Conservation (phyloP, 2,113 vertebrate genomes). For the Bubo blakistoni region DNA sequence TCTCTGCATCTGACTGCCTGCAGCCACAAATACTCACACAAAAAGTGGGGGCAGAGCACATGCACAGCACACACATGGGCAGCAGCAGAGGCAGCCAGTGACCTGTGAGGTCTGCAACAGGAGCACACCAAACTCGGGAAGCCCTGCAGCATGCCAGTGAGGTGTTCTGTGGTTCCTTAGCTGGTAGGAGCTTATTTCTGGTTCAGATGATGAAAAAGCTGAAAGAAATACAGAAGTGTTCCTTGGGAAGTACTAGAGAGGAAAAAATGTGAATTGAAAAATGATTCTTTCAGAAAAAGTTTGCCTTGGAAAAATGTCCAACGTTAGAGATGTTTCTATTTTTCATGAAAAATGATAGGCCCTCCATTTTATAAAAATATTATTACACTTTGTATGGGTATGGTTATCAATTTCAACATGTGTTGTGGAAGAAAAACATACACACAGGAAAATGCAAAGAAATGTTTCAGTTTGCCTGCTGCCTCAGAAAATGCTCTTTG, state of each 20-base stretch:
- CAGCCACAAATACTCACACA: background rate
- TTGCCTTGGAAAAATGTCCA: background rate
- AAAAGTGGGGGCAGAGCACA: background rate
- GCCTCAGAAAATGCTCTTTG: background rate
- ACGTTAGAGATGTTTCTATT: background rate
- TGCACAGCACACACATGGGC: accelerated
- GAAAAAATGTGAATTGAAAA: background rate
- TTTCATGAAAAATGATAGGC: background rate
- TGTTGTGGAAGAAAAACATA: background rate
- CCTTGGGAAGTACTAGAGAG: background rate
- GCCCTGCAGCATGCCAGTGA: too few relatives aligned
- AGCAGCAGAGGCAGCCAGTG: background rate
- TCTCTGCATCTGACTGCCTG: background rate
- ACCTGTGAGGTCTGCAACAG: background rate
- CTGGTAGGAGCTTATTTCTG: background rate
- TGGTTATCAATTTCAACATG: background rate
- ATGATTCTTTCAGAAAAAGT: background rate
- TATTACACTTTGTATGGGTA: accelerated
- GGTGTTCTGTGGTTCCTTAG: background rate
- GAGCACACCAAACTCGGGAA: accelerated
- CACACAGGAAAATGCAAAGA: background rate
- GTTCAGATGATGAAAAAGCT: background rate
- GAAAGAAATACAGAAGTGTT: background rate
- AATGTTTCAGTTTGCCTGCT: background rate
- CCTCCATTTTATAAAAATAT: background rate